Evolutionary conservation across 2,797 vertebrate species (phyloP).

Genomic region (Manis crassicaudata): DNA sequence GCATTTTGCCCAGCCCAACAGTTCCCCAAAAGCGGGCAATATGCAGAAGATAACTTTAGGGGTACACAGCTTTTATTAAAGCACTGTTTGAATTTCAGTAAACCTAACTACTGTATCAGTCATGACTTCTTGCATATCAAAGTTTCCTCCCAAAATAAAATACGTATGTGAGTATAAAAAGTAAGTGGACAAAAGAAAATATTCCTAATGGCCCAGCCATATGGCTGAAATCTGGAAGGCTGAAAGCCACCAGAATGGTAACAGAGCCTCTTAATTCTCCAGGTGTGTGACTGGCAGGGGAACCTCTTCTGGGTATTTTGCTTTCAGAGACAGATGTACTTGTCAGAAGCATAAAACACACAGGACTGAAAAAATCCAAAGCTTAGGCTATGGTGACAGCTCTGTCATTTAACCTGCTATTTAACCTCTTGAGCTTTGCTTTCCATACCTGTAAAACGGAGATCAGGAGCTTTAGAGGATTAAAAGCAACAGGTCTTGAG

Average conservation of each 20-base stretch:
- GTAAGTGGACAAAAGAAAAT: not conserved
- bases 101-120: not conserved
- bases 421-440: conserved; percentile 30
- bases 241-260: not conserved
- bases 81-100: not conserved
- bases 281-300: too few relatives aligned
- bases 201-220: not conserved
- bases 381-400: not conserved
- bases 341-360: not conserved
- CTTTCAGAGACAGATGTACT: not conserved
- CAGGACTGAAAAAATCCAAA: not conserved
- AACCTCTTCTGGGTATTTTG: not conserved
- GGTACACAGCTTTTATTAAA: not conserved
- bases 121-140: not conserved
- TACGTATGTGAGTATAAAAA: not conserved
- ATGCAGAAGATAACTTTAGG: not conserved
- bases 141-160: conserved; percentile 48
- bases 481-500: not conserved
- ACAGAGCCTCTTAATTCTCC: not conserved
- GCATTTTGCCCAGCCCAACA: not conserved
- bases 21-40: not conserved
- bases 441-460: conserved; percentile 53
- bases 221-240: not conserved
- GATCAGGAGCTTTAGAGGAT: not conserved
- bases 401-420: not conserved